Percentiles rank a stretch among this genome's conserved stretches.
phyloP scores from a whole-genome alignment of 2,888 invertebrate genomes.

The Julus scandinavius region DNA sequence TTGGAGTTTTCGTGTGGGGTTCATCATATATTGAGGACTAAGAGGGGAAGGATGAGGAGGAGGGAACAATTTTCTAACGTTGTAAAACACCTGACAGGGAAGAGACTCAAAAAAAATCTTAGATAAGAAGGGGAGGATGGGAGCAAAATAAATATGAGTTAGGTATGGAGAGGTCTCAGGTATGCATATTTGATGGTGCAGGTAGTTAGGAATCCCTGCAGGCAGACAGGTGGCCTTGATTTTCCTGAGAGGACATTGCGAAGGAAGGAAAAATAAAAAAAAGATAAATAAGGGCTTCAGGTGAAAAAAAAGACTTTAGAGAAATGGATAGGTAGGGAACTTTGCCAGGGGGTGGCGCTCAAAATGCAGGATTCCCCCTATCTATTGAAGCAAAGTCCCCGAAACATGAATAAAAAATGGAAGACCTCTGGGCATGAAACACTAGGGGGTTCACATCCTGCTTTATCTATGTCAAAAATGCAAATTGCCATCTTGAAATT shows the following conservation, averaged over 20 bases:
- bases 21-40: not conserved
- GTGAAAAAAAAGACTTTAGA: not conserved
- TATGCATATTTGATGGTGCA: constrained; percentile 33
- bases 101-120: not conserved
- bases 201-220: constrained; percentile 35
- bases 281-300: constrained; percentile 34
- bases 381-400: constrained; percentile 14
- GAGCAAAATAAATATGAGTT: constrained; percentile 39
- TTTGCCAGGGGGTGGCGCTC: not conserved
- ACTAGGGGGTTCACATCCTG: constrained; percentile 28
- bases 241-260: not conserved
- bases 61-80: constrained; percentile 15
- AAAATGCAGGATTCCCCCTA: not conserved
- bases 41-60: not conserved
- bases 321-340: not conserved
- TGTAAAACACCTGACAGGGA: constrained; percentile 39
- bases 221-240: constrained; percentile 39
- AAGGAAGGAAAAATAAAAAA: not conserved
- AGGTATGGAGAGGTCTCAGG: constrained; percentile 15
- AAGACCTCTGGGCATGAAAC: not conserved
- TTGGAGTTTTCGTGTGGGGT: not conserved
- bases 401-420: not conserved
- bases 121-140: constrained; percentile 39
- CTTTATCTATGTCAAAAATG: constrained; percentile 38
- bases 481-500: constrained; percentile 11